phyloP scores from a whole-genome alignment of 2,888 invertebrate genomes.

The Eurois occulta region DNA sequence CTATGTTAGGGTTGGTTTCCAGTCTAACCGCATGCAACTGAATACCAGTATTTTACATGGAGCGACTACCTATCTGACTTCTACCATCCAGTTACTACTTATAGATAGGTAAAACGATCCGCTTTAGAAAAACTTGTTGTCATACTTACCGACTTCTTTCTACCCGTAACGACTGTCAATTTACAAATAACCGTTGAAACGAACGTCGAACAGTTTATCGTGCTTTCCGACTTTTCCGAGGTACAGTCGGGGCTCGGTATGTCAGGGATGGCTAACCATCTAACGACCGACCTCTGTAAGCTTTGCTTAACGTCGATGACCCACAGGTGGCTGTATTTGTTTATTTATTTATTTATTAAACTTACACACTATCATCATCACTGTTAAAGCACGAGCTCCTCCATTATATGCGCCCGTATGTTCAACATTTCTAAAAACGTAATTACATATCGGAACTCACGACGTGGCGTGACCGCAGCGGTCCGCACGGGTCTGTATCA shows the following conservation, averaged over 20 bases:
- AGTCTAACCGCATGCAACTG: neutral
- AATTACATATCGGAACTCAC: slow-evolving; percentile 56
- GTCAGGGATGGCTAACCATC: neutral
- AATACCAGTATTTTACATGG: neutral
- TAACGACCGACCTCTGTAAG: neutral
- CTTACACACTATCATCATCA: too few relatives aligned
- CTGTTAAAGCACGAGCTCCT: neutral
- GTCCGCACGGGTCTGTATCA: slow-evolving; percentile 5
- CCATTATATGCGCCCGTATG: slow-evolving; percentile 20
- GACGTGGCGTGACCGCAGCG: slow-evolving; percentile 48
- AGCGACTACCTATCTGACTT: neutral
- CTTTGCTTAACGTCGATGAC: neutral
- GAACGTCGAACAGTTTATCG: neutral
- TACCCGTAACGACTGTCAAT: neutral
- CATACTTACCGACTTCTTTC: neutral
- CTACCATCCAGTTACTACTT: neutral
- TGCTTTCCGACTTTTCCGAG: neutral
- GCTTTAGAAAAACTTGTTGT: neutral
- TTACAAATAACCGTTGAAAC: neutral
- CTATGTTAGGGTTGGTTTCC: neutral
- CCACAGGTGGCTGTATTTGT: neutral
- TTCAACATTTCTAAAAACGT: slow-evolving; percentile 40
- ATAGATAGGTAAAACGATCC: neutral
- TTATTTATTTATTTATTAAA: too few relatives aligned
- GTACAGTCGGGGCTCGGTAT: neutral